Base-by-base conservation (phyloP, 2,797 vertebrate genomes). In the Rhabdophis nuchalis region DNA sequence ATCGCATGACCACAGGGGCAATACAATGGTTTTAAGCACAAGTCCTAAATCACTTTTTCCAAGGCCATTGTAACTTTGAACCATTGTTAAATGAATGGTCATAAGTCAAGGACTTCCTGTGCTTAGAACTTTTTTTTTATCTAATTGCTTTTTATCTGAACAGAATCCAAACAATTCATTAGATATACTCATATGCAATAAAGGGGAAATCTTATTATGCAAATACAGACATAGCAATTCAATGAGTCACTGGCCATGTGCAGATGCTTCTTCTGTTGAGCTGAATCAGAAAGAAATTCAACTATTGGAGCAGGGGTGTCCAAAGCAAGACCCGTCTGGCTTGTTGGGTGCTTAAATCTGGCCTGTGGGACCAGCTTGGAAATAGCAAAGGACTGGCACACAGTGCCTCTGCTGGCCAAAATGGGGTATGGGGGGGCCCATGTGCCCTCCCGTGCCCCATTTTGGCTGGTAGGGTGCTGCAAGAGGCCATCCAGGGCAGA, bases 401-500 rank as follows among this genome's bases (percentile, higher is more conserved):
- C 7, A 2, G 27, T 13, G 60, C 60, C 27, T 61, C 27, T 61
- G 60, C 27, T 0, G 12, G 11, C 27, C 27, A 61, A 61, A 61
- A 29, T 0, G 1, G 60, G 27, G 58, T 11, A 0, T 0, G 25
- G 58, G 58, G 18, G 0, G 3, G 5, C 23, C 0, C 1, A 4
- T 27, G 3, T 3, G 25, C 3, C 25, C 25, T 50, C 46, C 57
- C 0, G 25, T 27, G 27, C 11, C 27, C 27, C 10, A 5, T 61
- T 61, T 61, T 61, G 60, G 27, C 27, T 11, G 1, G 27, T 4
- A 61, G 60, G 10, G 3, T 61, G 60, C 60, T 61, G 60, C 27
- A 61, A 11, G 23, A 61, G 60, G 27, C 1, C 53, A 5, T 56
- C 54, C 53, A 53, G 50, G 46, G 46, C 46, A 50, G 46, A 50